These are phyloP conservation scores for Conomelus anceps DNA, from an alignment of 2,888 invertebrate species.

Conservation along the genomic window DNA sequence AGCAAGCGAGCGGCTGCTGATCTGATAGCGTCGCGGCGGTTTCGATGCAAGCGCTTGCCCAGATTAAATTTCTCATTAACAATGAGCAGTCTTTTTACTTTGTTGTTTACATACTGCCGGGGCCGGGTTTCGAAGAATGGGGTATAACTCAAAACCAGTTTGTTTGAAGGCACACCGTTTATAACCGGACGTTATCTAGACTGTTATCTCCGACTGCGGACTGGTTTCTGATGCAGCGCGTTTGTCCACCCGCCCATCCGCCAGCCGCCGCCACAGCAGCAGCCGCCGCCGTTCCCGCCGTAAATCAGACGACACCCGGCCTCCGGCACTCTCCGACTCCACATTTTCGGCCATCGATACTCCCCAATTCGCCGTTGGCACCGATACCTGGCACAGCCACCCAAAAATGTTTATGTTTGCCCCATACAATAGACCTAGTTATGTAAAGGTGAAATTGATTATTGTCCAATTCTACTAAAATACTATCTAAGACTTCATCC, in stretches of 20 bases:
- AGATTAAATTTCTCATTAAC: conserved; percentile 12
- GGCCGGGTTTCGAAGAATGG: neutral
- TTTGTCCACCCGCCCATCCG: neutral
- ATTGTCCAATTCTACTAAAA: too few species aligned
- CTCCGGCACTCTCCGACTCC: too few species aligned
- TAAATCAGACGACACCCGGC: too few species aligned
- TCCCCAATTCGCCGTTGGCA: too few species aligned
- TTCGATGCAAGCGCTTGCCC: neutral
- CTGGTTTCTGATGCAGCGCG: neutral
- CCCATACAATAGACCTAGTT: too few species aligned
- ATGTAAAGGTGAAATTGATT: too few species aligned
- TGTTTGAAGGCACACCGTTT: neutral
- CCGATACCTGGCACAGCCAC: too few species aligned
- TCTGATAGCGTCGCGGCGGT: neutral
- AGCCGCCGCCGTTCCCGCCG: neutral
- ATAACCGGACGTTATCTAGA: neutral
- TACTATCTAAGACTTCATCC: too few species aligned
- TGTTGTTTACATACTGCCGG: conserved; percentile 5
- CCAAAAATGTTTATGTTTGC: too few species aligned
- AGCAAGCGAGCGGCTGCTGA: too few species aligned
- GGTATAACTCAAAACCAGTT: conserved; percentile 13
- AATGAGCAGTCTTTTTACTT: neutral
- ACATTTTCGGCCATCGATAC: too few species aligned
- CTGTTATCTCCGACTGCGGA: neutral
- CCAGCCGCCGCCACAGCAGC: neutral